Base-by-base conservation (phyloP, 2,888 invertebrate genomes). In the Dolichomitus sp. region DNA sequence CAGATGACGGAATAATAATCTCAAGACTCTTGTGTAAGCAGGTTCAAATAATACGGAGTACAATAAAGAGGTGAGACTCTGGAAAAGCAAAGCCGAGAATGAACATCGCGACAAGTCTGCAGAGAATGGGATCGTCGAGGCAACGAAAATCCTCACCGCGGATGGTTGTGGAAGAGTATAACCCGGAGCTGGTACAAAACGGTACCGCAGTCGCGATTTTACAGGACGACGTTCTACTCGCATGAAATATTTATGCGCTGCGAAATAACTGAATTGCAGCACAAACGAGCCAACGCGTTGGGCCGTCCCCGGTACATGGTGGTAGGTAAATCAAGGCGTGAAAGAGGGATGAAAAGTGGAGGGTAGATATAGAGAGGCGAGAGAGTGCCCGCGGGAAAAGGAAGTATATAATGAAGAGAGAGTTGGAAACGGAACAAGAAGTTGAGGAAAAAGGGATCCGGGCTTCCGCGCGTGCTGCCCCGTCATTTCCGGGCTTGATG, bases 221-320 rank as follows among this genome's bases (percentile, higher is more conserved):
- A 65, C 68, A 45, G 70, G 7, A 48, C 87, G 85, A 81, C 84
- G 85, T 84, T 78, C 84, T 86, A 77, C 80, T 61, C 79, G 86
- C 84, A 85, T 91, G 87, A 88, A 91, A 90, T 90, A 91, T 91
- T 91, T 91, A 91, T 91, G 87, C 86, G 81, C 84, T 27, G 79
- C 80, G 84, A 90, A 89, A 88, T 91, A 89, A 91, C 86, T 88
- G 86, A 90, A 91, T 91, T 88, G 89, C 88, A 84, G 86, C 84
- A 88, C 87, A 88, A 90, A 91, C 88, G 89, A 88, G 87, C 83
- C 84, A 65, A 52, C 73, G 75, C 77, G 61, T 63, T 12, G 65
- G 45, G 42, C 65, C 45, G 5, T 61, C 40, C 78, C 48, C 11
- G 54, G 50, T 14, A 54, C 27, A 52, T 19, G 74, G 37, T 66